Base-by-base conservation (phyloP, 1,140 invertebrate genomes). In the Dinoponera quadriceps region DNA sequence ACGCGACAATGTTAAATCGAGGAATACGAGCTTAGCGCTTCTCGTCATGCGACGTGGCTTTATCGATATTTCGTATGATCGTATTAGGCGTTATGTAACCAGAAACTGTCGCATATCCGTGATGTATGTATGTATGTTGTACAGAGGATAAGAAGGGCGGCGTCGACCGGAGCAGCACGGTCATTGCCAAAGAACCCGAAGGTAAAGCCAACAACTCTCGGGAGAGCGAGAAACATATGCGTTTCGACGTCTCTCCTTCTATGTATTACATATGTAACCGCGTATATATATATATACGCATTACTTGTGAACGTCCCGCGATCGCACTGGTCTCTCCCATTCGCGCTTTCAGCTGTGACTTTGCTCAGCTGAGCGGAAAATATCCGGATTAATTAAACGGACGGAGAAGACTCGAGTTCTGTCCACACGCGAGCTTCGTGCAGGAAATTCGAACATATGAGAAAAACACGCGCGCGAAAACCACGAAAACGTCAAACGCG, bases 131-230 rank as follows among this genome's bases (percentile, higher is more conserved):
- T 94, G 88, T 94, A 94, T 94, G 92, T 94, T 94, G 93, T 94
- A 94, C 94, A 97, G 96, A 98, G 95, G 97, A 98, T 95, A 98
- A 98, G 96, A 98, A 98, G 95, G 96, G 96, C 95, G 97, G 97
- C 92, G 97, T 98, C 94, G 98, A 98, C 95, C 96, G 98, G 94
- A 98, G 97, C 94, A 98, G 97, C 94, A 98, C 98, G 92, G 98
- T 98, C 92, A 98, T 98, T 95, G 97, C 97, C 93, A 98, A 98
- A 96, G 98, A 98, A 92, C 97, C 97, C 90, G 97, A 97, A 97
- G 97, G 97, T 96, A 97, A 87, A 97, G 91, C 88, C 86, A 91
- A 88, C 85, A 91, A 88, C 87, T 90, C 83, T 89, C 87, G 91
- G 88, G n/a, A 90, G 84, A 84, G 48, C 18, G 27, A 90, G 71